phyloP scores from a whole-genome alignment of 2,113 vertebrate genomes.

The Ictalurus furcatus region DNA sequence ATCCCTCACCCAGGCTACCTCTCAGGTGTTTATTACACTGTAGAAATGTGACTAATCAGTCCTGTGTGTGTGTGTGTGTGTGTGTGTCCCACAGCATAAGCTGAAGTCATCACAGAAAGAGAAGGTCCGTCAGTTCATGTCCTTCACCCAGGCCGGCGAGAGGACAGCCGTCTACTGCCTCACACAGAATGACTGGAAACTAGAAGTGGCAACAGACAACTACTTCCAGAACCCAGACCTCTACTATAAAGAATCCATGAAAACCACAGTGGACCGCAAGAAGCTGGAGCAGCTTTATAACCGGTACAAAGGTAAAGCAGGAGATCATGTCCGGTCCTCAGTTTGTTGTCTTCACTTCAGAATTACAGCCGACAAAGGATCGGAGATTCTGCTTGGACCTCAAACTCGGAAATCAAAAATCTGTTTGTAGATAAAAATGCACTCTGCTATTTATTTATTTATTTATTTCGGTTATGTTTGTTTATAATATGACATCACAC shows the following conservation, averaged over 20 bases:
- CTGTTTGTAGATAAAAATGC: not conserved
- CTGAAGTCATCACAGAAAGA: slow-evolving; percentile 94
- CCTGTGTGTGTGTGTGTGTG: slow-evolving; percentile 60
- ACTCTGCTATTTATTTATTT: not conserved
- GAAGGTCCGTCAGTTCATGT: slow-evolving; percentile 93
- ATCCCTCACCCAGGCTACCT: not conserved
- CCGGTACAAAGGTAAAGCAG: slow-evolving; percentile 84
- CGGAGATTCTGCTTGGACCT: not conserved
- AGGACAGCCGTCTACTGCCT: slow-evolving; percentile 89
- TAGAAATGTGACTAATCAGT: slow-evolving; percentile 34
- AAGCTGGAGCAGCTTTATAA: slow-evolving; percentile 89
- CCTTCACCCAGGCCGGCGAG: slow-evolving; percentile 89
- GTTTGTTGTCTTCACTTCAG: not conserved
- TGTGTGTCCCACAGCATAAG: slow-evolving; percentile 81
- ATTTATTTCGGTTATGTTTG: not conserved
- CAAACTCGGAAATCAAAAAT: not conserved
- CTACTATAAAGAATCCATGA: slow-evolving; percentile 90
- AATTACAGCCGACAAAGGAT: not conserved
- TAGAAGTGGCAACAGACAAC: slow-evolving; percentile 89
- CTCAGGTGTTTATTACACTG: not conserved
- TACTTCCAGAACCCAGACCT: slow-evolving; percentile 89
- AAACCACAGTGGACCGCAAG: slow-evolving; percentile 86
- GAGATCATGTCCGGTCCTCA: not conserved
- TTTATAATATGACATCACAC: not conserved
- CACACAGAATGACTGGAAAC: slow-evolving; percentile 92